Conservation (phyloP, 2,888 invertebrate genomes). For the Gymnoscelis rufifasciata region DNA sequence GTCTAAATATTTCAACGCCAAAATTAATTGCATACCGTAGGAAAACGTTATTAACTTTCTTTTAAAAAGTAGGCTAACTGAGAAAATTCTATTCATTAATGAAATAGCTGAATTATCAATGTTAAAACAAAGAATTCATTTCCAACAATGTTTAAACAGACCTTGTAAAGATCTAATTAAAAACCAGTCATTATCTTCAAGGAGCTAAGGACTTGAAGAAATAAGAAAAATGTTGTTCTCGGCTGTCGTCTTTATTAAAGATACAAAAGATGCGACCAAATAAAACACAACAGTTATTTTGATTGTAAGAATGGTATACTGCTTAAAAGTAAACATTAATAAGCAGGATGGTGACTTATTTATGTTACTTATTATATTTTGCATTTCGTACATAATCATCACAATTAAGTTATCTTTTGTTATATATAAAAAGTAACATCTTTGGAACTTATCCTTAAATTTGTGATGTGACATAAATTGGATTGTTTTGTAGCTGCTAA, state of each 20-base stretch:
- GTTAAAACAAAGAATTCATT: background rate
- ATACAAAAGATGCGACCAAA: conserved; percentile 6
- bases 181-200: conserved; percentile 5
- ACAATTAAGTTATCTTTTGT: too few relatives aligned
- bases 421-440: too few relatives aligned
- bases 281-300: conserved; percentile 5
- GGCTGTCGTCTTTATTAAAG: conserved; percentile 5
- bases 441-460: too few relatives aligned
- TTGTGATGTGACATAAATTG: too few relatives aligned
- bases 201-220: background rate
- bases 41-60: conserved; percentile 10
- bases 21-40: conserved; percentile 9
- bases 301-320: too few relatives aligned
- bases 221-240: conserved; percentile 2
- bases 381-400: too few relatives aligned
- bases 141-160: conserved; percentile 6
- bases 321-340: too few relatives aligned
- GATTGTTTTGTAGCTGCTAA: too few relatives aligned
- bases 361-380: too few relatives aligned
- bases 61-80: background rate
- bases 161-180: conserved; percentile 13
- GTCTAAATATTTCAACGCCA: conserved; percentile 7
- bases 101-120: background rate
- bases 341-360: too few relatives aligned
- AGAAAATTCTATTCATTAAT: background rate